Evolutionary conservation across 1,140 invertebrate species (phyloP).

Genomic region (Penaeus vannamei): DNA sequence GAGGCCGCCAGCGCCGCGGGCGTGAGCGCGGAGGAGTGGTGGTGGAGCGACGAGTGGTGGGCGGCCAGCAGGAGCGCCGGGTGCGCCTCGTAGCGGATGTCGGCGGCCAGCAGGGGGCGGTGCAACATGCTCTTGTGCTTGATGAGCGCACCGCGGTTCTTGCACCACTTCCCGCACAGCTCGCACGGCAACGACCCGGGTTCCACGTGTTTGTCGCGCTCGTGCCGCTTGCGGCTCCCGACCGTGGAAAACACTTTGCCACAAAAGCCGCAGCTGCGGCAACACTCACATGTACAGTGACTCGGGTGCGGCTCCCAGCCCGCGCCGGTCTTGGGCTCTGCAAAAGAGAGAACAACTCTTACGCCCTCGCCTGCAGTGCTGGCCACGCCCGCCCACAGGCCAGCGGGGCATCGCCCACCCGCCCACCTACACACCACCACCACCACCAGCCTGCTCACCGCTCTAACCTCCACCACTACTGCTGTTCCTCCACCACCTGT

Average conservation of each 20-base stretch:
- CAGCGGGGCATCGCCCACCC: neutral
- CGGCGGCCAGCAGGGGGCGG: slow-evolving; percentile 45
- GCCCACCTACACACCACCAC: slow-evolving; percentile 37
- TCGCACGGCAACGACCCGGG: slow-evolving; percentile 60
- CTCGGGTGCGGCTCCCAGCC: slow-evolving; percentile 60
- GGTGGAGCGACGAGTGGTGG: neutral
- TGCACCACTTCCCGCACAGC: slow-evolving; percentile 68
- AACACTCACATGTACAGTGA: slow-evolving; percentile 64
- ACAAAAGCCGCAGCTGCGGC: slow-evolving; percentile 66
- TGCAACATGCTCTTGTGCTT: slow-evolving; percentile 65
- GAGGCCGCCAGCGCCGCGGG: slow-evolving; percentile 2
- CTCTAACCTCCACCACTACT: no score
- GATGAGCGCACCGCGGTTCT: slow-evolving; percentile 66
- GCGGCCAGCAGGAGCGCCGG: slow-evolving; percentile 44
- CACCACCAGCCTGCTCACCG: neutral
- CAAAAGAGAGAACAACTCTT: slow-evolving; percentile 68
- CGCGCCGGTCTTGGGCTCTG: slow-evolving; percentile 55
- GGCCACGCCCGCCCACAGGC: neutral
- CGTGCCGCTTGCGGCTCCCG: slow-evolving; percentile 63
- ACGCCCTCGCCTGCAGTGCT: slow-evolving; percentile 50
- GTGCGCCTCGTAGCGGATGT: slow-evolving; percentile 34
- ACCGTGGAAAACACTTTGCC: slow-evolving; percentile 65
- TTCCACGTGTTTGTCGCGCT: slow-evolving; percentile 62
- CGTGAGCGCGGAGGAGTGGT: neutral
- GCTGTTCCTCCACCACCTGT: no score